These are phyloP conservation scores for Enteromius paludinosus DNA, from an alignment of 2,797 vertebrate genomes.

Conservation along the genomic window DNA sequence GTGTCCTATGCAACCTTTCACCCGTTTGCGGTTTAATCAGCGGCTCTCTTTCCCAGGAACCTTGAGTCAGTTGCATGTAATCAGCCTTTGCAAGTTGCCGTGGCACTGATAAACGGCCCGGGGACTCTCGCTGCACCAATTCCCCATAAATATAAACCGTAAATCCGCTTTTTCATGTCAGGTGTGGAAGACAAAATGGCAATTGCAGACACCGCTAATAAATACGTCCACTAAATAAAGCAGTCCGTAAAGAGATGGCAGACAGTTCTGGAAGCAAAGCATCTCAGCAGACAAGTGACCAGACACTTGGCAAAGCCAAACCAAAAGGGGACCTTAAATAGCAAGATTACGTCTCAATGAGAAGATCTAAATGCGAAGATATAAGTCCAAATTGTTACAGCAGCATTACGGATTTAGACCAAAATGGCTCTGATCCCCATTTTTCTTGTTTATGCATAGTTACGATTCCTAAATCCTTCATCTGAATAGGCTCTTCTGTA, in stretches of 20 bases:
- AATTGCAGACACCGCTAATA: constrained; percentile 24
- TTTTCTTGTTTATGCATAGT: constrained; percentile 60
- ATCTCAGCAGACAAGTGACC: neutral
- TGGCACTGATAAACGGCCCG: constrained; percentile 32
- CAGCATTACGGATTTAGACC: constrained; percentile 11
- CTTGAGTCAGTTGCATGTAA: constrained; percentile 46
- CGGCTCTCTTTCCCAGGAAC: constrained; percentile 26
- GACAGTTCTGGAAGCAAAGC: neutral
- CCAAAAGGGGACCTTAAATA: constrained; percentile 12
- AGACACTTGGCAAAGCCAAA: neutral
- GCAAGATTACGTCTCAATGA: constrained; percentile 19
- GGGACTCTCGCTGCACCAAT: constrained; percentile 66
- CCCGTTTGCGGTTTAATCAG: constrained; percentile 39
- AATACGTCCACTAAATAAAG: constrained; percentile 26
- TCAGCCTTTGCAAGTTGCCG: constrained; percentile 35
- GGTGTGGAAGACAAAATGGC: constrained; percentile 61
- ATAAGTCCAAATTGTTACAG: constrained; percentile 43
- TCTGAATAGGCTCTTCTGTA: constrained; percentile 62
- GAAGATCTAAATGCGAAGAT: constrained; percentile 18
- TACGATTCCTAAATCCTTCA: constrained; percentile 62
- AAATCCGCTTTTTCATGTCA: constrained; percentile 65
- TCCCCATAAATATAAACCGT: constrained; percentile 72
- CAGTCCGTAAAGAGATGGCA: constrained; percentile 3
- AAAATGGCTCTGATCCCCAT: constrained; percentile 63
- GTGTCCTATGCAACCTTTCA: constrained; percentile 22